phyloP scores from a whole-genome alignment of 2,797 vertebrate species.

The Oryzias sinensis region DNA sequence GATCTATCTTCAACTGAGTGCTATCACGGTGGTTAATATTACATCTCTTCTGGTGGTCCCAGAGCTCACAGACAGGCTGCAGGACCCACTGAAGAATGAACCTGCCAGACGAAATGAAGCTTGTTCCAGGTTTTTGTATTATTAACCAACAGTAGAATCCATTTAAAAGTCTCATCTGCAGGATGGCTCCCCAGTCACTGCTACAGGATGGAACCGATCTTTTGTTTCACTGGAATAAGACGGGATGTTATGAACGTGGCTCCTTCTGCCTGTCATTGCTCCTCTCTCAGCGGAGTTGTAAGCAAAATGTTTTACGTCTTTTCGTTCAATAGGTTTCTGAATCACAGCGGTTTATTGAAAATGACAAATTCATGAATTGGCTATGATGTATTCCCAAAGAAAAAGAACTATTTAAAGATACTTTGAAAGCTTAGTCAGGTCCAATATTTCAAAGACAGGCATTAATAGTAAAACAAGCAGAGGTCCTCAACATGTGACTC shows the following conservation, averaged over 20 bases:
- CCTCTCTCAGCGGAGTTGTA: background rate
- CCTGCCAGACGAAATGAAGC: slow-evolving; percentile 12
- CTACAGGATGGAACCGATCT: background rate
- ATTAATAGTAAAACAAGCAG: too few relatives aligned
- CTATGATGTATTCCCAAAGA: too few relatives aligned
- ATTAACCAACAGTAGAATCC: slow-evolving; percentile 19
- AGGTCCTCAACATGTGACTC: too few relatives aligned
- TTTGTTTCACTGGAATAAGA: background rate
- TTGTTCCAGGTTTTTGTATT: background rate
- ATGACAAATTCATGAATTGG: too few relatives aligned
- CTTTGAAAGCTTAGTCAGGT: too few relatives aligned
- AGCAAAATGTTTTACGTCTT: background rate
- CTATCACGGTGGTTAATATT: background rate
- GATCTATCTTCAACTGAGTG: background rate
- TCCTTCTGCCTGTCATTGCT: background rate
- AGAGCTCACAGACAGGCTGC: background rate
- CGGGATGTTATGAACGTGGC: background rate
- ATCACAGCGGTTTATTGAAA: too few relatives aligned
- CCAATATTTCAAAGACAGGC: too few relatives aligned
- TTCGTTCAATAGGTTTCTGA: too few relatives aligned
- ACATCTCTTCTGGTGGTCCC: slow-evolving; percentile 1
- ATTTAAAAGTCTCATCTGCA: slow-evolving; percentile 18
- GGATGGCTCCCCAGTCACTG: background rate
- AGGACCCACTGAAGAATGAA: slow-evolving; percentile 4
- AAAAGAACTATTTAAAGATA: too few relatives aligned